Percentiles rank a stretch among this genome's conserved stretches.
Conservation (phyloP, 2,113 vertebrate genomes). For the Megaceryle maxima region DNA sequence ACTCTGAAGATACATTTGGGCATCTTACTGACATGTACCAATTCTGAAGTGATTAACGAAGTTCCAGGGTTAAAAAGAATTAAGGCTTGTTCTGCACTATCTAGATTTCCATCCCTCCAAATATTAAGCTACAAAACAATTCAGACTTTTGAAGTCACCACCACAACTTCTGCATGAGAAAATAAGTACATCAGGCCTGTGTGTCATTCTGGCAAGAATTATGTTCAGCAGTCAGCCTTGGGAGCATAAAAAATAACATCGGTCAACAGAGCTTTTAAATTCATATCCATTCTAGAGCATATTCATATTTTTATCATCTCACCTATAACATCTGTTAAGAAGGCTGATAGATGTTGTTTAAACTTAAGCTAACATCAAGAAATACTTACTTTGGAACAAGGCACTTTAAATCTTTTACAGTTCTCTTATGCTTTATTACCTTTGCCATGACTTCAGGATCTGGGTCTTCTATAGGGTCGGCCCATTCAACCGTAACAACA, state of each 20-base stretch:
- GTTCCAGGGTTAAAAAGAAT: background rate
- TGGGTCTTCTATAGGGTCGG: constrained; percentile 97
- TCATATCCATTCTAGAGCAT: background rate
- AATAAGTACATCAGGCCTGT: background rate
- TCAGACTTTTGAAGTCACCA: background rate
- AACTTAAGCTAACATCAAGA: background rate
- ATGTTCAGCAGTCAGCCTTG: background rate
- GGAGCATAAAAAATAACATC: background rate
- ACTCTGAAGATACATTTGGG: background rate
- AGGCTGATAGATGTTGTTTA: background rate
- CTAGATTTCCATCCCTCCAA: background rate
- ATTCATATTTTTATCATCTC: background rate
- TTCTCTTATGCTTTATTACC: constrained; percentile 72
- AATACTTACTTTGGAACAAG: background rate
- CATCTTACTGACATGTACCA: background rate
- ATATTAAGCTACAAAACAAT: background rate
- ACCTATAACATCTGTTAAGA: background rate
- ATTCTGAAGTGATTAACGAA: background rate
- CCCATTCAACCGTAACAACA: constrained; percentile 98
- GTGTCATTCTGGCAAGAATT: background rate
- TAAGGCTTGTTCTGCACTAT: background rate
- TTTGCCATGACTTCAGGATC: constrained; percentile 99
- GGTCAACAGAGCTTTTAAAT: background rate
- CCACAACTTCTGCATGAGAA: background rate
- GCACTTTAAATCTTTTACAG: background rate